Evolutionary conservation across 2,113 vertebrate genomes (phyloP), one percentile per base, ranked within the genome.

Genomic region (Sinocyclocheilus anshuiensis): DNA sequence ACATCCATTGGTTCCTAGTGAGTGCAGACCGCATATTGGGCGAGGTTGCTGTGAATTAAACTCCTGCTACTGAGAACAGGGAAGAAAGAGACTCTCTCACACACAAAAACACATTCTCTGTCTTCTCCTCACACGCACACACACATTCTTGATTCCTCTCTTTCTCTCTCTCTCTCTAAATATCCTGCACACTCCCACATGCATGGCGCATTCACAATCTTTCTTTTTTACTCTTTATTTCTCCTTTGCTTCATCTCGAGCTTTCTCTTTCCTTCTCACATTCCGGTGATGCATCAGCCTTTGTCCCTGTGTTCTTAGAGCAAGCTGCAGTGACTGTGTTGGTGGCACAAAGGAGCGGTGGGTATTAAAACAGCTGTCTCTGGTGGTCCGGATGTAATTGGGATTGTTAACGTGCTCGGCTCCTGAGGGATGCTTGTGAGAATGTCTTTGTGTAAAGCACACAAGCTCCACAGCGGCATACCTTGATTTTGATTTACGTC

Each of bases 341-440:
- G 67, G 82, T 83, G 81, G 81, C 81, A 94, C 93, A 94, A 93
- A 94, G 92, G 90, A 93, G 92, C 89, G 90, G 87, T 86, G 92
- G 90, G 93, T 94, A 95, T 95, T 95, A 95, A 95, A 95, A 92
- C 93, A 94, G 92, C 92, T 93, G 94, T 95, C 95, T 95, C 94
- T 93, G 93, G 94, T 94, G 95, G 94, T 94, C 93, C 90, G 71
- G 87, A 92, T 93, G 93, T 96, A 96, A 96, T 95, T 96, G 94
- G 94, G 93, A 94, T 95, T 95, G 95, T 96, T 95, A 95, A 93
- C 93, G 92, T 91, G 92, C 89, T 48, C 91, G 91, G 93, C 92
- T 96, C 95, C 94, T 95, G 92, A 87, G 95, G 94, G 94, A 96
- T 89, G 87, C 90, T 88, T 71, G 53, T 33, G 89, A 91, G 92